Conservation (phyloP, 2,888 invertebrate genomes). For the Didymodactylos carnosus region DNA sequence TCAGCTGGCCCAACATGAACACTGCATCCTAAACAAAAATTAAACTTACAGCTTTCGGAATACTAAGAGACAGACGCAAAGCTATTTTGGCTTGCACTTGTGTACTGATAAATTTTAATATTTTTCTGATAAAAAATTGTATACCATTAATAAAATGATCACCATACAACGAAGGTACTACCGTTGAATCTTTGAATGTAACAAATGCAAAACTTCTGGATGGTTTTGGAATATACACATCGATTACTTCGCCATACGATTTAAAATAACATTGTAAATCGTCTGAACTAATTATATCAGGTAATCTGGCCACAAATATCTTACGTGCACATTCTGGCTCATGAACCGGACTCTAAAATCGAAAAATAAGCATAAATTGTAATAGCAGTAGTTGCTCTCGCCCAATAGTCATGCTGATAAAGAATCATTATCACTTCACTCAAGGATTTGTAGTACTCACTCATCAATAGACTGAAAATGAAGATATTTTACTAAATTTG, state of each 20-base stretch:
- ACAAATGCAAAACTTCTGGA: constrained; percentile 56
- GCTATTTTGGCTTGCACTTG: not conserved
- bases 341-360: constrained; percentile 36
- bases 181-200: constrained; percentile 43
- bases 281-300: constrained; percentile 35
- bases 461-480: too few species aligned
- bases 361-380: not conserved
- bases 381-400: too few species aligned
- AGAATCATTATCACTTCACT: too few species aligned
- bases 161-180: constrained; percentile 5
- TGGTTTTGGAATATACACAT: constrained; percentile 84
- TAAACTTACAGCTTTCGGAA: not conserved
- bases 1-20: not conserved
- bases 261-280: constrained; percentile 63
- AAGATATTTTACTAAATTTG: too few species aligned
- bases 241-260: constrained; percentile 77
- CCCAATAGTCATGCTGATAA: too few species aligned
- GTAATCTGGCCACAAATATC: constrained; percentile 69
- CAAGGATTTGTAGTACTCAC: too few species aligned
- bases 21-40: not conserved
- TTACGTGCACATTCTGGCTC: constrained; percentile 68
- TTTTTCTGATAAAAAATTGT: constrained; percentile 4
- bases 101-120: not conserved
- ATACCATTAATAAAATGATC: constrained; percentile 8
- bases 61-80: not conserved